phyloP scores from a whole-genome alignment of 2,888 invertebrate genomes.

The Pachymerium ferrugineum region DNA sequence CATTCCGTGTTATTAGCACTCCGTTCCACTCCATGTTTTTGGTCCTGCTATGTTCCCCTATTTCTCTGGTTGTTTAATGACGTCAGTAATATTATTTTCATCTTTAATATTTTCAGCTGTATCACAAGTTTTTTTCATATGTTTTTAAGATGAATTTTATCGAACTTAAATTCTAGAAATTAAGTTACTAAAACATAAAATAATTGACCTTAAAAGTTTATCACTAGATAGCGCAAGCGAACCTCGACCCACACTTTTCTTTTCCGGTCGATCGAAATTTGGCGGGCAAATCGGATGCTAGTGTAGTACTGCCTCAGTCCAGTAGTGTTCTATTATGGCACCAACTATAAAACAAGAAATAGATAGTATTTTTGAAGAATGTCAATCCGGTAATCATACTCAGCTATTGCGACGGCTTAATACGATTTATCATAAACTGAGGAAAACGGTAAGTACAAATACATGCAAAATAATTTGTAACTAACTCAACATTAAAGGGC shows the following conservation, averaged over 20 bases:
- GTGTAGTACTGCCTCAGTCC: too few species aligned
- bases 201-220: not conserved
- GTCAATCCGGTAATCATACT: not conserved
- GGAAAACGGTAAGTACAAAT: not conserved
- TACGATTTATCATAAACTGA: not conserved
- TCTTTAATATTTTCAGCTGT: too few species aligned
- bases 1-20: not conserved
- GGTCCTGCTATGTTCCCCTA: too few species aligned
- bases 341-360: not conserved
- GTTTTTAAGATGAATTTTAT: too few species aligned
- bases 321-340: not conserved
- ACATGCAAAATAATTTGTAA: not conserved
- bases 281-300: not conserved
- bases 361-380: not conserved
- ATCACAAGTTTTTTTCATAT: too few species aligned
- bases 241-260: too few species aligned
- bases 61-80: not conserved
- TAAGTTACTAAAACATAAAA: not conserved
- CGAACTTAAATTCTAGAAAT: not conserved
- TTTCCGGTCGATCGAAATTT: too few species aligned
- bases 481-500: not conserved
- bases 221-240: too few species aligned
- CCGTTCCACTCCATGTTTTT: conserved; percentile 29
- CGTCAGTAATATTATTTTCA: not conserved
- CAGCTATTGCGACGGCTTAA: not conserved